These are phyloP conservation scores for Drosophila prolongata DNA, from an alignment of 2,888 invertebrate genomes.

Conservation along the genomic window DNA sequence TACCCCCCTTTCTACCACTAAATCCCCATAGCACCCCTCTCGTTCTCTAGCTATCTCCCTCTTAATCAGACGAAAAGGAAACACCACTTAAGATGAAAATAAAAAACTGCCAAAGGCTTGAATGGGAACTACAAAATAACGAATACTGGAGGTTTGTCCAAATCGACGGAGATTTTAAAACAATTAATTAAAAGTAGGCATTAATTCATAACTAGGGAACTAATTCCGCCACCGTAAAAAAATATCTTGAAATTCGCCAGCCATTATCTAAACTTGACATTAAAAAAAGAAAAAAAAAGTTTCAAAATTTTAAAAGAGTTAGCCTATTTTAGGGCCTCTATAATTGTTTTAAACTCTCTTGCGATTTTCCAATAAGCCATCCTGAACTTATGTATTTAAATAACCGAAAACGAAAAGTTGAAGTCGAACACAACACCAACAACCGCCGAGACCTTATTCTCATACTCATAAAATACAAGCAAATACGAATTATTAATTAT, in stretches of 20 bases:
- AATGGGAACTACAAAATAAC: conserved; percentile 13
- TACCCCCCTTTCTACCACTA: not conserved
- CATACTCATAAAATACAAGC: conserved; percentile 24
- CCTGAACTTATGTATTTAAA: not conserved
- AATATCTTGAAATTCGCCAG: not conserved
- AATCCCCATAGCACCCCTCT: not conserved
- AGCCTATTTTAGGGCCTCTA: not conserved
- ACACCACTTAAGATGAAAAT: conserved; percentile 51
- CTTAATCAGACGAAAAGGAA: conserved; percentile 36
- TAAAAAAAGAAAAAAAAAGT: no score
- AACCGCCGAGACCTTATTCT: conserved; percentile 44
- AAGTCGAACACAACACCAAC: conserved; percentile 40
- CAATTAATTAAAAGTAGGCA: not conserved
- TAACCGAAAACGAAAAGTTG: conserved; percentile 34
- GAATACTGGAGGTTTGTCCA: not conserved
- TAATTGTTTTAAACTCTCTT: conserved; percentile 12
- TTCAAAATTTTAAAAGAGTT: not conserved
- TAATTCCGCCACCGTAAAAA: conserved; percentile 1
- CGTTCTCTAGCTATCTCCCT: conserved; percentile 20
- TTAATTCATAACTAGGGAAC: not conserved
- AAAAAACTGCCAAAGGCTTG: conserved; percentile 64
- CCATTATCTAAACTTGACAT: not conserved
- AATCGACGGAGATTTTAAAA: conserved; percentile 14
- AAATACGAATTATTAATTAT: conserved; percentile 33
- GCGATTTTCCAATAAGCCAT: not conserved